Evolutionary conservation across 2,797 vertebrate species (phyloP).

Genomic region (Tragelaphus oryx): DNA sequence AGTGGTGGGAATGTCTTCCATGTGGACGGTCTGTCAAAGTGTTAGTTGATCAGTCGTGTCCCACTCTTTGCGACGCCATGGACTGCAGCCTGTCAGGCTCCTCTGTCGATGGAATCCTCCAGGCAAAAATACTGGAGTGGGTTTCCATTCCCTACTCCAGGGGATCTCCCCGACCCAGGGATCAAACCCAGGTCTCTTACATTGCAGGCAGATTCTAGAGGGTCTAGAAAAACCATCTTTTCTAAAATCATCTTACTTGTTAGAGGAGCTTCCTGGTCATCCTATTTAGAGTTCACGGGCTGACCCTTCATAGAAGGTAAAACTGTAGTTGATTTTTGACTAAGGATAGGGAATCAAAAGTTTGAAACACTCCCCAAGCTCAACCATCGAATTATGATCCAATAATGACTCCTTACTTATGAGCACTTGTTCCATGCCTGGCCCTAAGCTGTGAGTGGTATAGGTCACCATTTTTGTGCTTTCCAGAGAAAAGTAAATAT

Average conservation of each 20-base stretch:
- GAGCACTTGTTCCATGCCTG: neutral
- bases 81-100: neutral
- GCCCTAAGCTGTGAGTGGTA: neutral
- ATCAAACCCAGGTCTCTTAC: neutral
- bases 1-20: neutral
- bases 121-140: neutral
- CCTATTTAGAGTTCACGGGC: neutral
- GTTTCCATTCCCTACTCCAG: neutral
- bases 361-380: neutral
- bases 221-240: neutral
- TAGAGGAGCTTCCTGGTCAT: neutral
- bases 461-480: neutral
- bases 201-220: neutral
- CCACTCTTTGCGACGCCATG: rapidly evolving
- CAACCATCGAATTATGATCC: neutral
- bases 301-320: neutral
- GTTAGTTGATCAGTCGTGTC: neutral
- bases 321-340: neutral
- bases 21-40: neutral
- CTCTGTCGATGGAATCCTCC: neutral
- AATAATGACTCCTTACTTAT: neutral
- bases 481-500: neutral
- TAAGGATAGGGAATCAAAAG: neutral
- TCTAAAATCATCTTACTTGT: neutral
- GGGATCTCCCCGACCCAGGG: rapidly evolving